These are phyloP conservation scores for Drosophila bipectinata DNA, from an alignment of 1,140 invertebrate genomes.

Conservation along the genomic window DNA sequence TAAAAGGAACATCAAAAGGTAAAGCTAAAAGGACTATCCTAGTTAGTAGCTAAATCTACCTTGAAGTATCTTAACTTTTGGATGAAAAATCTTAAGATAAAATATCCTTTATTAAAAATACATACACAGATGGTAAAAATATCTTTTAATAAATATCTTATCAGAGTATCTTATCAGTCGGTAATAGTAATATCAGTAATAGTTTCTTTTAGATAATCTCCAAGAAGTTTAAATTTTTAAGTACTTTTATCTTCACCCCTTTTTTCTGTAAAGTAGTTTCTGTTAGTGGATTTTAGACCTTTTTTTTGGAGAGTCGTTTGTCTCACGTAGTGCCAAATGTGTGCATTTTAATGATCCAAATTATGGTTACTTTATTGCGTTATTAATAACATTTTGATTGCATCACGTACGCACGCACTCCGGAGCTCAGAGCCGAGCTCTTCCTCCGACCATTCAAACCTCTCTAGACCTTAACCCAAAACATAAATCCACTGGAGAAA, in stretches of 20 bases:
- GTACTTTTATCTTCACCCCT: conserved; percentile 23
- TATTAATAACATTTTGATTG: conserved; percentile 83
- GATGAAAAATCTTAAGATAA: no score
- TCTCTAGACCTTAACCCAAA: conserved; percentile 20
- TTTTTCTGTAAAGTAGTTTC: conserved; percentile 24
- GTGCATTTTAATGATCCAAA: conserved; percentile 79
- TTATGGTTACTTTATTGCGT: conserved; percentile 82
- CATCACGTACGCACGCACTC: conserved; percentile 77
- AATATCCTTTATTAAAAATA: no score
- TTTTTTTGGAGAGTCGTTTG: conserved; percentile 22
- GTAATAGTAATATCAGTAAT: no score
- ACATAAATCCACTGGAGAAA: neutral
- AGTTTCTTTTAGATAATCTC: conserved; percentile 15
- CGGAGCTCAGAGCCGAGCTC: neutral
- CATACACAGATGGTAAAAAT: no score
- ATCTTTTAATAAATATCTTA: no score
- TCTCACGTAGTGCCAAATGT: conserved; percentile 72
- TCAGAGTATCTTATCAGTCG: no score
- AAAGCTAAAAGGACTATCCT: no score
- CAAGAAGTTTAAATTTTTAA: conserved; percentile 28
- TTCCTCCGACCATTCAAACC: conserved; percentile 16
- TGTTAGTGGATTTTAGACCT: neutral
- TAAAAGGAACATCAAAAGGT: no score
- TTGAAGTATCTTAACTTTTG: no score
- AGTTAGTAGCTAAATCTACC: no score